Conservation (phyloP, 2,797 vertebrate species). For the Lophotriccus pileatus region DNA sequence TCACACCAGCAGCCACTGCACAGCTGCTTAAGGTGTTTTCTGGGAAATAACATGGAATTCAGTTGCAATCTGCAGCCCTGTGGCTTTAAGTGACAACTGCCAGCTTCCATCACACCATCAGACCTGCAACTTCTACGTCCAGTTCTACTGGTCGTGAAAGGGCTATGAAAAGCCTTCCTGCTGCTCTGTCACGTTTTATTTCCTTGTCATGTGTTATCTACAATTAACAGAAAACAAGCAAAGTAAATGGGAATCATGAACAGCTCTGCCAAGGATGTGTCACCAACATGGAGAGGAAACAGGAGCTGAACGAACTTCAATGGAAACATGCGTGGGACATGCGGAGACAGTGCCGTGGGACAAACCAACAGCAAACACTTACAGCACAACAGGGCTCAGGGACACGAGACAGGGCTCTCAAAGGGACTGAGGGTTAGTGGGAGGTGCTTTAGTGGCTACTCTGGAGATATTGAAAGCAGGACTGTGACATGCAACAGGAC, state of each 20-base stretch:
- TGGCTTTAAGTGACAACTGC: slow-evolving; percentile 10
- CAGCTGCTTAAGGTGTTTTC: not conserved
- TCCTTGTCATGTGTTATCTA: slow-evolving; percentile 71
- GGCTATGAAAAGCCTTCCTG: slow-evolving; percentile 52
- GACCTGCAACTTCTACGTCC: not conserved
- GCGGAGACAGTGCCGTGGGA: slow-evolving; percentile 72
- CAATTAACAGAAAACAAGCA: slow-evolving; percentile 74
- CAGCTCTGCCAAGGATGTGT: slow-evolving; percentile 69
- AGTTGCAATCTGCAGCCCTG: slow-evolving; percentile 22
- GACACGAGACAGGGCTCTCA: slow-evolving; percentile 13
- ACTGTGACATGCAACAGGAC: slow-evolving; percentile 70
- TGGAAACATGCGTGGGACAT: slow-evolving; percentile 77
- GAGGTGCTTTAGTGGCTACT: slow-evolving; percentile 69
- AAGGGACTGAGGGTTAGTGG: slow-evolving; percentile 69
- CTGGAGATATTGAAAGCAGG: slow-evolving; percentile 57
- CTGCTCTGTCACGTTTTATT: slow-evolving; percentile 59
- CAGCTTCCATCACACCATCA: not conserved
- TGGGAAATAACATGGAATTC: slow-evolving; percentile 20
- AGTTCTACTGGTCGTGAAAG: not conserved
- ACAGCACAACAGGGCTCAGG: slow-evolving; percentile 65
- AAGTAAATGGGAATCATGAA: slow-evolving; percentile 72
- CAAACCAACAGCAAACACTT: slow-evolving; percentile 74
- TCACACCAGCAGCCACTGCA: not conserved
- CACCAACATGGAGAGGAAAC: slow-evolving; percentile 69
- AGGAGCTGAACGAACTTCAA: slow-evolving; percentile 78